Evolutionary conservation across 2,113 vertebrate species (phyloP).

Genomic region (Periophthalmodon schlosseri): DNA sequence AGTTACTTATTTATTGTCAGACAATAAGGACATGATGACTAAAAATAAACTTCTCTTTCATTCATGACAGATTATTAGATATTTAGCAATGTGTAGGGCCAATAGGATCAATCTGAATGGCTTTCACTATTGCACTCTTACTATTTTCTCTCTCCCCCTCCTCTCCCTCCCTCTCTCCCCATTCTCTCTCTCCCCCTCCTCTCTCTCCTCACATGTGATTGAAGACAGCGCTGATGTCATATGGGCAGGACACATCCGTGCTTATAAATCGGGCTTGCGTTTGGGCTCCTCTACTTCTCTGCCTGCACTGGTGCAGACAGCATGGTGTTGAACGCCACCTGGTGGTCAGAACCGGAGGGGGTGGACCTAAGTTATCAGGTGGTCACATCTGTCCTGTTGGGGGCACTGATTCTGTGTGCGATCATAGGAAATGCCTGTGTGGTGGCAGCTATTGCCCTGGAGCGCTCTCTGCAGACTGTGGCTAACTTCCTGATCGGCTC

Average conservation of each 20-base stretch:
- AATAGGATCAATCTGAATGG: background rate
- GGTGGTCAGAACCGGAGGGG: conserved; percentile 59
- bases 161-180: background rate
- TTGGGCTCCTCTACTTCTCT: conserved; percentile 40
- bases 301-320: conserved; percentile 14
- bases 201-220: background rate
- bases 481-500: conserved; percentile 98
- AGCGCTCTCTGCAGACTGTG: conserved; percentile 93
- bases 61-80: too few species aligned
- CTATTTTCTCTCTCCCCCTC: background rate
- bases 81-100: too few species aligned
- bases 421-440: conserved; percentile 95
- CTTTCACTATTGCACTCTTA: background rate
- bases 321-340: background rate
- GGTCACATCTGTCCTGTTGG: conserved; percentile 85
- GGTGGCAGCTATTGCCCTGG: conserved; percentile 92
- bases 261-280: background rate
- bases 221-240: background rate
- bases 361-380: conserved; percentile 89
- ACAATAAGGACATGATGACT: too few species aligned
- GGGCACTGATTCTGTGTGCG: conserved; percentile 89
- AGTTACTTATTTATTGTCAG: too few species aligned
- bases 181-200: background rate
- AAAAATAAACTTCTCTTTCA: too few species aligned
- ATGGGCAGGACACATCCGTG: background rate